Evolutionary conservation across 2,888 invertebrate species (phyloP).

Genomic region (Rugalucina vietnamica): DNA sequence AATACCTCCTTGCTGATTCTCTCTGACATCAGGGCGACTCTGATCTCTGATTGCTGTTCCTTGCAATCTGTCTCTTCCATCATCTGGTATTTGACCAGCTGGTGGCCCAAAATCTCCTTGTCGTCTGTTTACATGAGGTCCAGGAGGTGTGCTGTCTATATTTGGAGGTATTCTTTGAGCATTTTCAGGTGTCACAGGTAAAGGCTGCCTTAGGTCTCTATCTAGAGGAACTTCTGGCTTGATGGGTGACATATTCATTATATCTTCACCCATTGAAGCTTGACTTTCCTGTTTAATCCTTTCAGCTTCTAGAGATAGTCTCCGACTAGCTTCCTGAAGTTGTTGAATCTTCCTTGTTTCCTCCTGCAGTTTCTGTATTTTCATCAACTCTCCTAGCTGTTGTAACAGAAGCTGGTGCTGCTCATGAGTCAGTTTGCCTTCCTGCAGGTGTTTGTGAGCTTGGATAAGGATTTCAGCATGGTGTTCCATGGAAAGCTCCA

Average conservation of each 20-base stretch:
- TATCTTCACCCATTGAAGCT: not conserved
- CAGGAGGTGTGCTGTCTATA: not conserved
- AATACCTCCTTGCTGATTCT: too few relatives aligned
- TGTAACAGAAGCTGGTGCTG: slow-evolving; percentile 79
- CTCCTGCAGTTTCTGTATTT: slow-evolving; percentile 53
- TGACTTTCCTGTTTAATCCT: not conserved
- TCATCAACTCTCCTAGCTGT: slow-evolving; percentile 72
- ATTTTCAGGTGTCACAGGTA: not conserved
- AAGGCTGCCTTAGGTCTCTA: slow-evolving; percentile 6
- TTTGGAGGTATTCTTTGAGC: not conserved
- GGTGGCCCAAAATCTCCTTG: not conserved
- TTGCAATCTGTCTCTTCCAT: too few relatives aligned
- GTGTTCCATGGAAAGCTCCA: slow-evolving; percentile 48
- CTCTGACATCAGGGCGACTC: too few relatives aligned
- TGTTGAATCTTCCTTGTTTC: slow-evolving; percentile 14
- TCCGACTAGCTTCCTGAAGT: not conserved
- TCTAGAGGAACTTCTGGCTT: slow-evolving; percentile 1
- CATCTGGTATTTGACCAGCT: too few relatives aligned
- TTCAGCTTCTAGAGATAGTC: not conserved
- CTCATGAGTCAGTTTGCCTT: slow-evolving; percentile 85
- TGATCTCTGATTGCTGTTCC: too few relatives aligned
- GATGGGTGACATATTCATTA: slow-evolving; percentile 18
- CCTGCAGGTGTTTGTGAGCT: slow-evolving; percentile 91
- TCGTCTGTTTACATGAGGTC: not conserved
- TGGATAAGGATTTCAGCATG: slow-evolving; percentile 80